Conservation (phyloP, 1,140 invertebrate species). For the Conopomorpha cramerella region DNA sequence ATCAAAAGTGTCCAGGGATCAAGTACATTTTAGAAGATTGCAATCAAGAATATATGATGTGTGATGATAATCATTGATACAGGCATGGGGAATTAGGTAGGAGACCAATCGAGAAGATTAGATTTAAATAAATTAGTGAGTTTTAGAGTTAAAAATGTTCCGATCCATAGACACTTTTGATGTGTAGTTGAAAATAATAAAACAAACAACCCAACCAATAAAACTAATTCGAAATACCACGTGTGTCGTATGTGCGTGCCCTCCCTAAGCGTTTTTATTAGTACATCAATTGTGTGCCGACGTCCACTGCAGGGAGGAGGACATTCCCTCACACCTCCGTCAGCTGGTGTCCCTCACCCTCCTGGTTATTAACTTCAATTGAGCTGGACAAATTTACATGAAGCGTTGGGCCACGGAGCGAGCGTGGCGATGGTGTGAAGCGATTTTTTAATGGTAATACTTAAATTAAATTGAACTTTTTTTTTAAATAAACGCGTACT, state of each 20-base stretch:
- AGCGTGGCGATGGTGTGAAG: conserved; percentile 5
- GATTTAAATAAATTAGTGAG: not conserved
- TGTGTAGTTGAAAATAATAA: too few species aligned
- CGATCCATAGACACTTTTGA: too few species aligned
- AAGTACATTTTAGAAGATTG: too few species aligned
- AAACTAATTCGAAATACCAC: not conserved
- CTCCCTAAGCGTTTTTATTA: conserved; percentile 17
- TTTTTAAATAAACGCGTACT: not conserved
- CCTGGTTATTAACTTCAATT: conserved; percentile 59
- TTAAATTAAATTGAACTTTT: not conserved
- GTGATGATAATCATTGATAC: too few species aligned
- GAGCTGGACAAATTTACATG: conserved; percentile 57
- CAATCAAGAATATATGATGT: too few species aligned
- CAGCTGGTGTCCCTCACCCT: conserved; percentile 52
- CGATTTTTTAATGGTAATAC: not conserved
- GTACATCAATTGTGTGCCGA: conserved; percentile 34
- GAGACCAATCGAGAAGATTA: too few species aligned
- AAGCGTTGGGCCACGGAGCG: conserved; percentile 19
- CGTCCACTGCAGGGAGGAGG: conserved; percentile 30
- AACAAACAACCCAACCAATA: too few species aligned
- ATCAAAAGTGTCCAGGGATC: too few species aligned
- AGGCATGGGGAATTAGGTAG: too few species aligned
- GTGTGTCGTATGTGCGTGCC: not conserved
- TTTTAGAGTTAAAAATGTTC: not conserved
- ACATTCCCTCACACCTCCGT: conserved; percentile 56